Evolutionary conservation across 2,888 invertebrate species (phyloP), one percentile per base, ranked within the genome.

Genomic region (Phasia obesa): DNA sequence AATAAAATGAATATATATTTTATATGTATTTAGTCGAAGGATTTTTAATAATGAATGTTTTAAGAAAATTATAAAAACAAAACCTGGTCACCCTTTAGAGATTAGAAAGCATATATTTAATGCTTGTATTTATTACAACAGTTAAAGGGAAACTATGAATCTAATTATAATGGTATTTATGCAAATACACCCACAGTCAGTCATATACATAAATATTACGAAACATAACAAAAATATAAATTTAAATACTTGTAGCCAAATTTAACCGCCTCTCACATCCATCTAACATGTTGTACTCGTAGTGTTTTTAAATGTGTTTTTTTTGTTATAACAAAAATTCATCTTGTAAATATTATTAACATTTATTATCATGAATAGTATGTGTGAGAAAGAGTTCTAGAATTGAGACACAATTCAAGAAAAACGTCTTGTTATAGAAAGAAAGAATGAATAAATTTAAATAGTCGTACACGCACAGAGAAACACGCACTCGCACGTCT

Each of bases 101-200:
- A 19, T 1, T 13, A n/a, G n/a, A 35, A 53, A 42, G 11, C 19
- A 51, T 27, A n/a, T 2, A 69, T 35, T 62, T 47, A 23, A 44
- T 64, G n/a, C 38, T 53, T 7, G 42, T 53, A 60, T 71, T 71
- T 77, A 77, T 65, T 74, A 25, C 44, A 62, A 55, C 44, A 65
- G 35, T 78, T 51, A 55, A 75, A 75, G 70, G 74, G 27, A 70
- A 74, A 65, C 74, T 75, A 78, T 70, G 82, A 78, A 78, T 82
- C 78, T 78, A 78, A 78, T 82, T 78, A 78, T 70, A 59, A n/a
- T 31, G 23, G 31, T 64, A 59, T 53, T 51, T 74, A 44, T 67
- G 60, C 23, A 71, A 53, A 62, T 67, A 67, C 53, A 70, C 65
- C 42, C 60, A 60, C 55, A 53, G n/a, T 57, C 42, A 11, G 49